These are phyloP conservation scores for Drymonia ruficornis DNA, from an alignment of 2,888 invertebrate species.

Conservation along the genomic window DNA sequence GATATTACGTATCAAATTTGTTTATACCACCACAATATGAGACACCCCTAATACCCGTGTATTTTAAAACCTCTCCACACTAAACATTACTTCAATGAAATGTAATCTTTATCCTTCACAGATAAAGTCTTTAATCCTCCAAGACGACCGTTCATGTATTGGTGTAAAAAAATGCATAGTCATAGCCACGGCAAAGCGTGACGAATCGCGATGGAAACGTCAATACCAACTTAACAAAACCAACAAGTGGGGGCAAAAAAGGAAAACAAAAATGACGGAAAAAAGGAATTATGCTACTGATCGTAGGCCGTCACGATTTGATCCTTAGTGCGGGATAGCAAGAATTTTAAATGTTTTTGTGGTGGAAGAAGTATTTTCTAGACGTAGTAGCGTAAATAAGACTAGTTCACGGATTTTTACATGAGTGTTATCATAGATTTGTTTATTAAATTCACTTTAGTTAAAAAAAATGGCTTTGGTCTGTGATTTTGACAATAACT, in stretches of 20 bases:
- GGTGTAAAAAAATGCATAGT: slow-evolving; percentile 74
- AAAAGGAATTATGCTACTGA: slow-evolving; percentile 42
- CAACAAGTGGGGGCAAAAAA: slow-evolving; percentile 72
- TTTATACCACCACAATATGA: not conserved
- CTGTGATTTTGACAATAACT: no score
- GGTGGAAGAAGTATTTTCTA: no score
- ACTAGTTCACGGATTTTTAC: no score
- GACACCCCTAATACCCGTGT: slow-evolving; percentile 51
- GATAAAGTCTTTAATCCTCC: slow-evolving; percentile 16
- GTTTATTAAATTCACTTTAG: no score
- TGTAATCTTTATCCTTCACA: slow-evolving; percentile 16
- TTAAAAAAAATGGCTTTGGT: no score
- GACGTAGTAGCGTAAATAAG: no score
- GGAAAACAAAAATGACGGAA: slow-evolving; percentile 42
- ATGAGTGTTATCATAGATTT: no score
- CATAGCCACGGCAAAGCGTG: slow-evolving; percentile 73
- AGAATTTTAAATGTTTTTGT: no score
- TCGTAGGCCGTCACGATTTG: slow-evolving; percentile 30
- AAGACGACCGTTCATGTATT: slow-evolving; percentile 45
- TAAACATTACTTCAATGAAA: slow-evolving; percentile 17
- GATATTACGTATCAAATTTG: no score
- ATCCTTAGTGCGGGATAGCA: not conserved
- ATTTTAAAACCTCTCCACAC: slow-evolving; percentile 40
- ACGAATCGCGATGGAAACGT: slow-evolving; percentile 78
- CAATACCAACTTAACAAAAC: slow-evolving; percentile 78